A percentile compares a stretch with the other conserved stretches of the same genome.
Evolutionary conservation across 2,113 vertebrate genomes (phyloP).

Genomic region (Nibea coibor): DNA sequence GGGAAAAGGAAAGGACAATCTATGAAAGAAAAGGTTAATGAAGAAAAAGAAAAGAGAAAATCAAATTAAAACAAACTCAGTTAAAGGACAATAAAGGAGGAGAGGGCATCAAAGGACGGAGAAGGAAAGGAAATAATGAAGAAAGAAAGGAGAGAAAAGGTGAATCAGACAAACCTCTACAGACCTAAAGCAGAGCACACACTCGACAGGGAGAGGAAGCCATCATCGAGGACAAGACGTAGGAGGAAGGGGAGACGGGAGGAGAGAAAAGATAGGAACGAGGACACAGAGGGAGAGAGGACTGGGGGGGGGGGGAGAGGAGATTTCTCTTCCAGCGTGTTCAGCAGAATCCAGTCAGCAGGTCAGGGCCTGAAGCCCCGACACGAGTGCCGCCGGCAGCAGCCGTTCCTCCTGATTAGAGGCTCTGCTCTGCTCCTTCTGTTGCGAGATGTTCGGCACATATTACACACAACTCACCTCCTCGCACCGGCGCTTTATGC

Average conservation of each 20-base stretch:
- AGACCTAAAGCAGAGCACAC: neutral
- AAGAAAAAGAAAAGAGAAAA: slow-evolving; percentile 4
- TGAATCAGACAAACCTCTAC: neutral
- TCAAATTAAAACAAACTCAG: slow-evolving; percentile 19
- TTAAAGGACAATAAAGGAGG: slow-evolving; percentile 15
- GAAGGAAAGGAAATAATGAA: neutral
- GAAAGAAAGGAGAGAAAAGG: neutral
- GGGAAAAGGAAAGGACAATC: neutral
- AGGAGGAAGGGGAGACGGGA: neutral
- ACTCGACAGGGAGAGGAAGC: neutral
- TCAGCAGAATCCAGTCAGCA: slow-evolving; percentile 68
- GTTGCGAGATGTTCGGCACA: slow-evolving; percentile 63
- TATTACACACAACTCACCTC: slow-evolving; percentile 64
- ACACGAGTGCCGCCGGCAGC: slow-evolving; percentile 6
- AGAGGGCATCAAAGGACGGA: slow-evolving; percentile 1
- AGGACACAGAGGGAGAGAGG: neutral
- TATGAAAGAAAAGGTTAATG: neutral
- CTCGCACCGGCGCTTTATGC: slow-evolving; percentile 55
- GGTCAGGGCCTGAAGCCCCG: slow-evolving; percentile 48
- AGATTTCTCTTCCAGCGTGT: slow-evolving; percentile 43
- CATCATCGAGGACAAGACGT: neutral
- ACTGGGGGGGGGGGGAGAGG: neutral
- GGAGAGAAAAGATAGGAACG: neutral
- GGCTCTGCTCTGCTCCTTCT: slow-evolving; percentile 61
- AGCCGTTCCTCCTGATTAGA: slow-evolving; percentile 60